A percentile compares a stretch with the other conserved stretches of the same genome.
Conservation (phyloP, 2,888 invertebrate genomes). For the Agriopis aurantiaria region DNA sequence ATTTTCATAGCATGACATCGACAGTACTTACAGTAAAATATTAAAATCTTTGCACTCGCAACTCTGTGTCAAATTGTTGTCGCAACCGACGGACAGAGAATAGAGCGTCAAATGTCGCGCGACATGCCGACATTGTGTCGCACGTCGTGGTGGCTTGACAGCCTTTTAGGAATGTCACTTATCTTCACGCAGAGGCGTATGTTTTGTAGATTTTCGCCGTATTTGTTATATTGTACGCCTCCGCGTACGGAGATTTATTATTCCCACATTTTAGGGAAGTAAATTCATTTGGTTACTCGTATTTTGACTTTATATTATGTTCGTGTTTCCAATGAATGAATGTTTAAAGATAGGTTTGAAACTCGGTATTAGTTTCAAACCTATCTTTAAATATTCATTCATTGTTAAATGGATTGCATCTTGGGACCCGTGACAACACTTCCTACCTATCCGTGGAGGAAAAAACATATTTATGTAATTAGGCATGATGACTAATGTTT, state of each 20-base stretch:
- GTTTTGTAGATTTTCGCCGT: conserved; percentile 1
- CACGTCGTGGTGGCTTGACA: background rate
- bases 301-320: background rate
- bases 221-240: conserved; percentile 5
- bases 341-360: background rate
- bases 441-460: no score
- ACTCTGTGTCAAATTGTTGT: conserved; percentile 10
- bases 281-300: background rate
- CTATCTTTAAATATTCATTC: no score
- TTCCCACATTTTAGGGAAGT: background rate
- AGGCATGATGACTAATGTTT: no score
- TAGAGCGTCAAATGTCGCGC: conserved; percentile 3
- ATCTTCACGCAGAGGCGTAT: background rate
- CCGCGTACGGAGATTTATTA: conserved; percentile 14
- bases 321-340: background rate
- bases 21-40: background rate
- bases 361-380: no score
- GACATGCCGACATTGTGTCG: background rate
- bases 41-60: background rate
- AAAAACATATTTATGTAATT: no score
- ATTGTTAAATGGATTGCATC: background rate
- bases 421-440: no score
- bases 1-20: conserved; percentile 3
- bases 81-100: conserved; percentile 1
- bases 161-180: conserved; percentile 25